These are phyloP conservation scores for Xiphophorus hellerii DNA, from an alignment of 2,113 vertebrate species.

Conservation along the genomic window DNA sequence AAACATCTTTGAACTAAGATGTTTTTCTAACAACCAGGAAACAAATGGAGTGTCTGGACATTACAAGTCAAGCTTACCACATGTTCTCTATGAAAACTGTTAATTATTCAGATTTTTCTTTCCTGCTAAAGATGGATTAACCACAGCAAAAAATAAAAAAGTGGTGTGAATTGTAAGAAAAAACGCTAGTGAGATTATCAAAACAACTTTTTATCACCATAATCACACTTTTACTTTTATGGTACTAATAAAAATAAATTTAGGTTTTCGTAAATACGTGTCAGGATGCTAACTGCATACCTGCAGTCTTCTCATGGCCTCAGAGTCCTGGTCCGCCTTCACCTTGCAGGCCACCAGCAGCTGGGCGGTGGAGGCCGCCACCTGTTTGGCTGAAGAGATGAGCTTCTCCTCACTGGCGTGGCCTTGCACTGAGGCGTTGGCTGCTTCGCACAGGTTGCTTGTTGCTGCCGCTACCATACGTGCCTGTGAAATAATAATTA, in stretches of 20 bases:
- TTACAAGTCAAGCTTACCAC: neutral
- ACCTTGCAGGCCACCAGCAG: slow-evolving; percentile 98
- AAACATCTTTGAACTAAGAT: neutral
- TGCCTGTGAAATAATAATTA: slow-evolving; percentile 77
- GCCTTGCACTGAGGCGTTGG: slow-evolving; percentile 97
- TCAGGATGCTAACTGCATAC: slow-evolving; percentile 61
- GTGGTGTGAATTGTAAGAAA: neutral
- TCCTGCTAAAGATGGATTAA: neutral
- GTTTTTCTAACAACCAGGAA: neutral
- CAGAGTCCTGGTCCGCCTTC: slow-evolving; percentile 97
- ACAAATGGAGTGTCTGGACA: neutral
- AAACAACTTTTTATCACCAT: neutral
- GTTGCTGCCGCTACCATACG: slow-evolving; percentile 98
- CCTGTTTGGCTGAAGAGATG: slow-evolving; percentile 98
- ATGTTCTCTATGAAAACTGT: neutral
- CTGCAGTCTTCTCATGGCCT: slow-evolving; percentile 98
- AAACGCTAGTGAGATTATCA: neutral
- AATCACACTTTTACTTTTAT: neutral
- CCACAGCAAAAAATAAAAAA: neutral
- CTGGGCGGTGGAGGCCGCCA: slow-evolving; percentile 96
- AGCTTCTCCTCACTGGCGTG: slow-evolving; percentile 98
- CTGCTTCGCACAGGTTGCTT: slow-evolving; percentile 96
- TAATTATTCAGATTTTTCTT: neutral
- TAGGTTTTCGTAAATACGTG: neutral
- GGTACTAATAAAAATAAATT: neutral